Percentiles rank a stretch among this genome's conserved stretches.
Evolutionary conservation across 2,113 vertebrate species (phyloP).

Genomic region (Vimba vimba): DNA sequence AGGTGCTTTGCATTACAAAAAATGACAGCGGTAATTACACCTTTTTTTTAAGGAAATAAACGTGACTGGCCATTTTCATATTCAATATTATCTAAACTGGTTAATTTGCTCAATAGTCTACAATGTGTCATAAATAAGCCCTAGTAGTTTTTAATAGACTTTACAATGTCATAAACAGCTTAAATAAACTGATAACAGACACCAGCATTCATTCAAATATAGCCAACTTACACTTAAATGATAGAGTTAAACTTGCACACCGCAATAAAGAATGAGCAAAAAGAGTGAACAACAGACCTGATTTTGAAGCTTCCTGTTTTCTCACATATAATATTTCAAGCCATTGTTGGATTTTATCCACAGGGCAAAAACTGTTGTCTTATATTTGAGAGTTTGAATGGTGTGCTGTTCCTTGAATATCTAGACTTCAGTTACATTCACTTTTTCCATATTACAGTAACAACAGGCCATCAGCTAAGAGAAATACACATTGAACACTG

Average conservation of each 20-base stretch:
- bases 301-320: not conserved
- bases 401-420: not conserved
- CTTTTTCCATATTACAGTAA: conserved; percentile 15
- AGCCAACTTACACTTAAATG: not conserved
- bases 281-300: not conserved
- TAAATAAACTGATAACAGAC: not conserved
- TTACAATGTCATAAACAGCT: not conserved
- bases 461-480: conserved; percentile 11
- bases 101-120: not conserved
- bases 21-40: not conserved
- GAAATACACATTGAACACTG: conserved; percentile 17
- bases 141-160: not conserved
- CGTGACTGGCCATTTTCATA: not conserved
- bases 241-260: not conserved
- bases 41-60: not conserved
- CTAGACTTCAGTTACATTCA: conserved; percentile 6
- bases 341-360: not conserved
- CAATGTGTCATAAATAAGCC: not conserved
- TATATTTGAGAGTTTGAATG: not conserved
- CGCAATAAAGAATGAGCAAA: not conserved
- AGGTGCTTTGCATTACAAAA: not conserved
- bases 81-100: not conserved
- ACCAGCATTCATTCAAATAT: not conserved
- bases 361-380: not conserved
- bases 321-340: not conserved